Evolutionary conservation across 2,797 vertebrate species (phyloP).

Genomic region (Hapalemur alaotrensis): DNA sequence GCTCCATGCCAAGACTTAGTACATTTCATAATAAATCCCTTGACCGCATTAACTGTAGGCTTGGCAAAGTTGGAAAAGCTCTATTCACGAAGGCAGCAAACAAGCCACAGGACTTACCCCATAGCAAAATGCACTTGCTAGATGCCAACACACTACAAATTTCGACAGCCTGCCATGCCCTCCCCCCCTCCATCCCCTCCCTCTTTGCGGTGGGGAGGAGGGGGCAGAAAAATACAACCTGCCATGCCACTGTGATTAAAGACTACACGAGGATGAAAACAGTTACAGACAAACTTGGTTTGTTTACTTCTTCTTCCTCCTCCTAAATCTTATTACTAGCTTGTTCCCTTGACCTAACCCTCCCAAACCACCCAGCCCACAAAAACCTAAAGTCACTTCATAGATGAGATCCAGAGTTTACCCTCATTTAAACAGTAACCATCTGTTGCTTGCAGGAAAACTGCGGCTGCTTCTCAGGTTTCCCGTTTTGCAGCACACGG

Average conservation of each 20-base stretch:
- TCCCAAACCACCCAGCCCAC: not conserved
- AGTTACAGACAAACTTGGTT: slow-evolving; percentile 79
- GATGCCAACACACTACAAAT: slow-evolving; percentile 84
- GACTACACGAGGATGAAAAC: slow-evolving; percentile 70
- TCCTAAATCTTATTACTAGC: slow-evolving; percentile 39
- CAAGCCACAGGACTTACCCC: slow-evolving; percentile 81
- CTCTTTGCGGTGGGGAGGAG: not conserved
- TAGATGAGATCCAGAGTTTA: slow-evolving; percentile 66
- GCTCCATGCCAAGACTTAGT: slow-evolving; percentile 86
- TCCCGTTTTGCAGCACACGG: slow-evolving; percentile 65
- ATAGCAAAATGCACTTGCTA: slow-evolving; percentile 79
- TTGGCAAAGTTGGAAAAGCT: slow-evolving; percentile 88
- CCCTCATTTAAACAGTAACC: slow-evolving; percentile 85
- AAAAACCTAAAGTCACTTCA: slow-evolving; percentile 27
- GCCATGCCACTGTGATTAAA: slow-evolving; percentile 84
- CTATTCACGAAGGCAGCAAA: slow-evolving; percentile 86
- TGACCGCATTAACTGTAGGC: slow-evolving; percentile 85
- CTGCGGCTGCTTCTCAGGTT: slow-evolving; percentile 81
- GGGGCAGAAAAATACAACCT: slow-evolving; percentile 72
- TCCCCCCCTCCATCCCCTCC: slow-evolving; percentile 58
- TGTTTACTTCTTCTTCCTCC: slow-evolving; percentile 75
- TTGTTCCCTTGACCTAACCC: slow-evolving; percentile 30
- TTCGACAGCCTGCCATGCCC: slow-evolving; percentile 79
- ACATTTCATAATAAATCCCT: slow-evolving; percentile 88
- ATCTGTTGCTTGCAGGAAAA: slow-evolving; percentile 84